Evolutionary conservation across 2,113 vertebrate species (phyloP).

Genomic region (Bambusicola thoracicus): DNA sequence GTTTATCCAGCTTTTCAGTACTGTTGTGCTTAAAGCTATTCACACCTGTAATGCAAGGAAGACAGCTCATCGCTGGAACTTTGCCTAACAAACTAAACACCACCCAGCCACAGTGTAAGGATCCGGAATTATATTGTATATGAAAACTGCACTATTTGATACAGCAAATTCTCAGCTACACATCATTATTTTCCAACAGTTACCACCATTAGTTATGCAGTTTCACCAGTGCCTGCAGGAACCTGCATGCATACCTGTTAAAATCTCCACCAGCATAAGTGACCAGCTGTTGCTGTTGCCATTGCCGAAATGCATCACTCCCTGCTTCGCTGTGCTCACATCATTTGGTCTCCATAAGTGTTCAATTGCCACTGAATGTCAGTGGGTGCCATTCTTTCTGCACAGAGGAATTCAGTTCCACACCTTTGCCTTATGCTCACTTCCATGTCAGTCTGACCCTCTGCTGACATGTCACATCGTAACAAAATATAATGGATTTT

Average conservation of each 20-base stretch:
- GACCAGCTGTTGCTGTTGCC: too few relatives aligned
- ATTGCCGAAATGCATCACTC: too few relatives aligned
- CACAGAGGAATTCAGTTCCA: background rate
- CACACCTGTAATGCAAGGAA: background rate
- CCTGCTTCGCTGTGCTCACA: background rate
- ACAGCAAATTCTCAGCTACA: background rate
- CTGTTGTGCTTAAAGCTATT: background rate
- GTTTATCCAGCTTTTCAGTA: background rate
- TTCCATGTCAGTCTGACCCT: background rate
- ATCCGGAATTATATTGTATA: background rate
- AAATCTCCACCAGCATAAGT: too few relatives aligned
- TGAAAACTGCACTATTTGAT: background rate
- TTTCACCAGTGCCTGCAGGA: background rate
- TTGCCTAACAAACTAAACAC: background rate
- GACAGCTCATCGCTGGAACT: background rate
- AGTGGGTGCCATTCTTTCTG: background rate
- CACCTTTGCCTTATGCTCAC: background rate
- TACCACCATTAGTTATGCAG: background rate
- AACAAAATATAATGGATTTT: background rate
- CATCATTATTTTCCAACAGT: background rate
- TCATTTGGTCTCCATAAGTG: background rate
- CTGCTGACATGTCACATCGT: background rate
- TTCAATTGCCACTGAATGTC: background rate
- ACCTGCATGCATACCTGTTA: background rate
- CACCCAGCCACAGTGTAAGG: background rate